Base-by-base conservation (phyloP, 2,888 invertebrate genomes). In the Rugalucina vietnamica region DNA sequence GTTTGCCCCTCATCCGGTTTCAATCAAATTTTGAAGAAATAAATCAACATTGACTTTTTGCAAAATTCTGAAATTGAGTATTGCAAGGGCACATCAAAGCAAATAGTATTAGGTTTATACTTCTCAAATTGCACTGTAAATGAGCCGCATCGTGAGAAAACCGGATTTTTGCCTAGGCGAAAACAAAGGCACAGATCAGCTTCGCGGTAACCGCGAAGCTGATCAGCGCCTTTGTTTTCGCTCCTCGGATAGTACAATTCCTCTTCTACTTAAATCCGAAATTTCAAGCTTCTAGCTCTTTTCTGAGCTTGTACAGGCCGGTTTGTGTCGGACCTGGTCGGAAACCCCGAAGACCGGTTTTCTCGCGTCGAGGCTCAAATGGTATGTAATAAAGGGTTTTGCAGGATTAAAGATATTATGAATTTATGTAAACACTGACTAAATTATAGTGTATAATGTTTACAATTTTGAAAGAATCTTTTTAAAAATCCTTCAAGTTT, bases 1-100 rank as follows among this genome's bases (percentile, higher is more conserved):
- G 29, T 73, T 34, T 14, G 43, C 32, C 24, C 32, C 70, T 80
- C 75, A 70, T 70, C 34, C 8, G 37, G 75, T 54, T 50, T 32
- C 39, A 37, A 14, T 54, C 75, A 75, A 32, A 80, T 80, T 75
- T 80, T 57, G 71, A 76, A 80, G 36, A 71, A 39, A 75, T 76
- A 76, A 65, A 80, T 80, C 75, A 71, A 76, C 49, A 70, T 71
- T 65, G 65, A 65, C 34, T 65, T 65, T 18, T 65, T 18, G 3
- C 12, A 34, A 65, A 3, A 2, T 10, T 34, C 65, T 18, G 21
- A 65, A 65, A 65, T 65, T 34, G 12, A 21, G 65, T 65, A 65
- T 65, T 65, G 18, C n/a, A n/a, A n/a, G 34, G 34, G 21, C 34
- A 65, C 34, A 65, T 65, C 65, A 65, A 65, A 65, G 65, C 24